phyloP scores from a whole-genome alignment of 2,888 invertebrate species.

The Taphrorychus bicolor region DNA sequence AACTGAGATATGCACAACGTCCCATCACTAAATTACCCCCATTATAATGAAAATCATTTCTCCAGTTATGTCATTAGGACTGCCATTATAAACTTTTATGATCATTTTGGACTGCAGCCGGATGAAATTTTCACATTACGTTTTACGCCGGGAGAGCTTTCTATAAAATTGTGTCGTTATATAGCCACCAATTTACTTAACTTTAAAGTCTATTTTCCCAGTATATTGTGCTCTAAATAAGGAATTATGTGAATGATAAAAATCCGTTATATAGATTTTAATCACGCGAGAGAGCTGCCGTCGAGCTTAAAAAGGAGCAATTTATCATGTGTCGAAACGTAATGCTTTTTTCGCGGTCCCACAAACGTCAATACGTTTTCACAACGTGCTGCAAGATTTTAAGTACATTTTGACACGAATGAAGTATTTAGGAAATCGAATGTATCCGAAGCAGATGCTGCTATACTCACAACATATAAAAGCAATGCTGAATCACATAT shows the following conservation, averaged over 20 bases:
- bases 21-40: neutral
- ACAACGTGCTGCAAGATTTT: constrained; percentile 22
- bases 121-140: constrained; percentile 6
- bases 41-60: constrained; percentile 6
- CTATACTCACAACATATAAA: constrained; percentile 25
- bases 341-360: no score
- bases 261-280: constrained; percentile 4
- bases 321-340: neutral
- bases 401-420: constrained; percentile 30
- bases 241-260: neutral
- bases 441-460: constrained; percentile 32
- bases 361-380: constrained; percentile 21
- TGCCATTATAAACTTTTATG: constrained; percentile 3
- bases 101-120: neutral
- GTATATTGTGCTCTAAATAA: neutral
- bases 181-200: neutral
- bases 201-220: neutral
- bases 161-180: constrained; percentile 1
- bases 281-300: neutral
- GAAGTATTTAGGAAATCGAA: constrained; percentile 28
- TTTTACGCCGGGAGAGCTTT: constrained; percentile 4
- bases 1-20: neutral
- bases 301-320: neutral
- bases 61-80: neutral
- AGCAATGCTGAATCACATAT: constrained; percentile 28